Percentiles rank a stretch among this genome's conserved stretches.
Evolutionary conservation across 2,113 vertebrate genomes (phyloP).

Genomic region (Siniperca knerii): DNA sequence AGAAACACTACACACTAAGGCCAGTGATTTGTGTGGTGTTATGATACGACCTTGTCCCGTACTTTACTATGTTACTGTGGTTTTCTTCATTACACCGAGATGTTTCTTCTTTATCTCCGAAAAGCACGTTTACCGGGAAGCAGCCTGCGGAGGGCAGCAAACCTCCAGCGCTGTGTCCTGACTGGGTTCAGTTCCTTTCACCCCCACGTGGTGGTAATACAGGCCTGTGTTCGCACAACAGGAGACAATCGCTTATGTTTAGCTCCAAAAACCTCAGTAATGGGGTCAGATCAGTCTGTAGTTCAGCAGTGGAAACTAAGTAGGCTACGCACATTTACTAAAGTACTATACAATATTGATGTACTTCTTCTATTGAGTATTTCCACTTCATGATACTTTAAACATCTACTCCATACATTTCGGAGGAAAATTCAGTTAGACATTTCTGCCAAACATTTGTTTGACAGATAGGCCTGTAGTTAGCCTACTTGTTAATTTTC

Average conservation of each 20-base stretch:
- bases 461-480: neutral
- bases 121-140: constrained; percentile 23
- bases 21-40: neutral
- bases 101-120: constrained; percentile 54
- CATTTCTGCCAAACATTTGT: neutral
- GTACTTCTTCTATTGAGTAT: too few relatives aligned
- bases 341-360: neutral
- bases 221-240: neutral
- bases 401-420: too few relatives aligned
- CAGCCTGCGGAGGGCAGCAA: constrained; percentile 75
- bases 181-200: neutral
- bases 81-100: constrained; percentile 37
- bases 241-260: neutral
- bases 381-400: too few relatives aligned
- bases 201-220: constrained; percentile 31
- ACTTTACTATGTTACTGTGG: neutral
- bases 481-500: neutral
- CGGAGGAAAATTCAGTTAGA: too few relatives aligned
- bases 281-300: neutral
- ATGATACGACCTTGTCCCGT: neutral
- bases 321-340: neutral
- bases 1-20: neutral
- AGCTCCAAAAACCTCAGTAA: neutral
- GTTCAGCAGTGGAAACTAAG: neutral
- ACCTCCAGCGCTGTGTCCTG: constrained; percentile 10